phyloP scores from a whole-genome alignment of 2,888 invertebrate genomes.

The Drosophila pseudotalamancana region DNA sequence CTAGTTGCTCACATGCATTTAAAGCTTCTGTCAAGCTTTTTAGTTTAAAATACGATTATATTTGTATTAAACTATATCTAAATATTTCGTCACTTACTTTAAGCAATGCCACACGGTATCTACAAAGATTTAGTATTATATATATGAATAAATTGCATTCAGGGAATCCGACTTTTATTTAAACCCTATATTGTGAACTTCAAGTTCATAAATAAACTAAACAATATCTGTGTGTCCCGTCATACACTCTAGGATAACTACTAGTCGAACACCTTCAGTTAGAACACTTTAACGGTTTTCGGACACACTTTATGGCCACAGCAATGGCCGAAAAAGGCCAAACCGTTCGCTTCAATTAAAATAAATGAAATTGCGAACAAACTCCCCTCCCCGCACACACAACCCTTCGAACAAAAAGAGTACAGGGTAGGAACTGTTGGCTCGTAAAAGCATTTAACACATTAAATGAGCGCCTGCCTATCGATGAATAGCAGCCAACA shows the following conservation, averaged over 20 bases:
- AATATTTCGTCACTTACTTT: too few relatives aligned
- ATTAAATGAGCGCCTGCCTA: slow-evolving; percentile 44
- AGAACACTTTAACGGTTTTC: slow-evolving; percentile 2
- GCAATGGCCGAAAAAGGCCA: slow-evolving; percentile 30
- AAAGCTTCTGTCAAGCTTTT: too few relatives aligned
- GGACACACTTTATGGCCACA: slow-evolving; percentile 46
- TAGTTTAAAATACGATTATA: too few relatives aligned
- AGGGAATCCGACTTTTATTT: too few relatives aligned
- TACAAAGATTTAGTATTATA: too few relatives aligned
- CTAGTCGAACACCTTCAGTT: background rate
- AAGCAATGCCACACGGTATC: too few relatives aligned
- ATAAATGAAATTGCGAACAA: slow-evolving; percentile 59
- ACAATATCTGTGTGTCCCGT: too few relatives aligned
- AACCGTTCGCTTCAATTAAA: slow-evolving; percentile 60
- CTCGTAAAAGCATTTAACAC: slow-evolving; percentile 59
- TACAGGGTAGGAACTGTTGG: slow-evolving; percentile 3
- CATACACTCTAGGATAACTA: slow-evolving; percentile 2
- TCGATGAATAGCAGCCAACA: slow-evolving; percentile 57
- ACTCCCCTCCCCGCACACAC: background rate
- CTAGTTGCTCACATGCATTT: too few relatives aligned
- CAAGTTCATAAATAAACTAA: background rate
- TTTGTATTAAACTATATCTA: too few relatives aligned
- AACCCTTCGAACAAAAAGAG: slow-evolving; percentile 1
- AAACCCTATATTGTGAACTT: background rate
- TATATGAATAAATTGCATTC: too few relatives aligned